Percentiles rank a stretch among this genome's conserved stretches.
These are phyloP conservation scores for Panzeria rudis DNA, from an alignment of 2,888 invertebrate species.

Conservation along the genomic window DNA sequence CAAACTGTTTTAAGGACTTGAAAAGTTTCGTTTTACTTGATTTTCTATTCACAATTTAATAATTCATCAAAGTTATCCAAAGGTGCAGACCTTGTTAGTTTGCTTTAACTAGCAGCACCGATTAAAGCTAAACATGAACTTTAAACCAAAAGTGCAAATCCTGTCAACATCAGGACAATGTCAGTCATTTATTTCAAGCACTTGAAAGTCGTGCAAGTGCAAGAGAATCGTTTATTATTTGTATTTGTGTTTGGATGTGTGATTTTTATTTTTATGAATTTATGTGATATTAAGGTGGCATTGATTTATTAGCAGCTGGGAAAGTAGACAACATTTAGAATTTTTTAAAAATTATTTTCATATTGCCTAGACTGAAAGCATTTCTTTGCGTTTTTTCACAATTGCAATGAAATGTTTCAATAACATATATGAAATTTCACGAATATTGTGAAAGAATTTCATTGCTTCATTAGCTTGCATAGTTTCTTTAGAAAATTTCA, in stretches of 20 bases:
- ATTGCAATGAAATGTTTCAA: too few relatives aligned
- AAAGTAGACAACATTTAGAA: neutral
- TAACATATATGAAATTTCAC: too few relatives aligned
- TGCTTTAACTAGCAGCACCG: constrained; percentile 10
- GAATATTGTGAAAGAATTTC: too few relatives aligned
- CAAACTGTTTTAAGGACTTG: neutral
- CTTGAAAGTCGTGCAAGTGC: constrained; percentile 46
- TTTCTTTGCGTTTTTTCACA: too few relatives aligned
- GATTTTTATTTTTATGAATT: neutral
- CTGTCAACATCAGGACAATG: constrained; percentile 63
- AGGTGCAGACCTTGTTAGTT: constrained; percentile 11
- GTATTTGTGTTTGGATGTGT: constrained; percentile 1
- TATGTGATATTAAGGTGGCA: constrained; percentile 41
- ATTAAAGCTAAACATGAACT: constrained; percentile 60
- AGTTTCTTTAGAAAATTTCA: too few relatives aligned
- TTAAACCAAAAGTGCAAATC: constrained; percentile 58
- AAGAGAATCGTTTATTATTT: constrained; percentile 45
- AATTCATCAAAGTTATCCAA: constrained; percentile 16
- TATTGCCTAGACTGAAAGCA: too few relatives aligned
- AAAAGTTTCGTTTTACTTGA: constrained; percentile 6
- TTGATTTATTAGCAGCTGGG: neutral
- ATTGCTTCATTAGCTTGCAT: too few relatives aligned
- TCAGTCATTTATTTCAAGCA: constrained; percentile 63
- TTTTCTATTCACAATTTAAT: constrained; percentile 25
- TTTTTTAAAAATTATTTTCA: too few relatives aligned